Conservation (phyloP, 2,113 vertebrate species). For the Erpornis zantholeuca region DNA sequence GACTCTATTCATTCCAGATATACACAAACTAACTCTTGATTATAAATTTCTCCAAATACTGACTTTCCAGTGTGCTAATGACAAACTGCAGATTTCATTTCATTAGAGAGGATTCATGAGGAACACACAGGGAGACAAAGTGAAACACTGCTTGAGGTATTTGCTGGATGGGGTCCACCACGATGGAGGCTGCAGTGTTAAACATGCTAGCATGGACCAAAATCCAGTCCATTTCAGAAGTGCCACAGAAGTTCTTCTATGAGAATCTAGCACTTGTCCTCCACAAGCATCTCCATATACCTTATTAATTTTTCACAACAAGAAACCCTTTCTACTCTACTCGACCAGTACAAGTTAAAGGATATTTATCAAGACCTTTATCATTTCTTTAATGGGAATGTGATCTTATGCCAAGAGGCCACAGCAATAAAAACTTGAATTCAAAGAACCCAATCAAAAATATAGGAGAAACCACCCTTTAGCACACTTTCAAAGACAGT, state of each 20-base stretch:
- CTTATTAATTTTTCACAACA: background rate
- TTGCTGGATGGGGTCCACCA: background rate
- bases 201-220: background rate
- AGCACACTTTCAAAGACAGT: background rate
- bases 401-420: background rate
- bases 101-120: background rate
- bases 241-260: rapidly evolving
- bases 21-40: background rate
- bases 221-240: background rate
- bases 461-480: background rate
- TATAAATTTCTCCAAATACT: background rate
- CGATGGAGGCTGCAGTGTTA: background rate
- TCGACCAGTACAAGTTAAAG: background rate
- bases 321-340: background rate
- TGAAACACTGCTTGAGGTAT: background rate
- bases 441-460: background rate
- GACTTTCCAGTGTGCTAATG: background rate
- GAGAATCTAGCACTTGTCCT: background rate
- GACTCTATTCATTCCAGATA: background rate
- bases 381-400: background rate
- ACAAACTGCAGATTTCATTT: background rate
- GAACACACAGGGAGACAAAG: background rate
- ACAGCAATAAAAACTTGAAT: background rate
- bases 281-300: background rate
- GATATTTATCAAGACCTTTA: background rate